Percentiles rank a stretch among this genome's conserved stretches.
phyloP scores from a whole-genome alignment of 2,888 invertebrate species.

The Habrosyne pyritoides region DNA sequence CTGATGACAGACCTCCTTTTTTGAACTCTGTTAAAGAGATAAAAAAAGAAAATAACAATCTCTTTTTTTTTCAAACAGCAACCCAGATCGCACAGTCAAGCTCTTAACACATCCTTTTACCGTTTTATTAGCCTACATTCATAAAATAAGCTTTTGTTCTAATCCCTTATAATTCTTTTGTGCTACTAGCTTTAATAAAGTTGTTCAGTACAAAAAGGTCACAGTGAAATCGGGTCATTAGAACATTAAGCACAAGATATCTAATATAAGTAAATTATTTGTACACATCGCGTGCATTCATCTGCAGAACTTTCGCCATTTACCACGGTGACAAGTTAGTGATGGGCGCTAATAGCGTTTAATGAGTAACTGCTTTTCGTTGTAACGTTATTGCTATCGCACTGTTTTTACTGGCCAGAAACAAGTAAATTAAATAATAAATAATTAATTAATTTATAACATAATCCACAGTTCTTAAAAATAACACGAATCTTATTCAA shows the following conservation, averaged over 20 bases:
- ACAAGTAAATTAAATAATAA: too few species aligned
- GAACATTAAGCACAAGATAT: conserved; percentile 11
- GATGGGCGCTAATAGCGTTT: not conserved
- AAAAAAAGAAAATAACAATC: too few species aligned
- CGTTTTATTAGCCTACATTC: not conserved
- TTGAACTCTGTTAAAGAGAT: too few species aligned
- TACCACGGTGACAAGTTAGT: conserved; percentile 27
- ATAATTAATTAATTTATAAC: too few species aligned
- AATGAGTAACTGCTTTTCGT: conserved; percentile 22
- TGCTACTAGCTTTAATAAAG: not conserved
- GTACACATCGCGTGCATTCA: conserved; percentile 24
- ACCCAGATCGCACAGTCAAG: too few species aligned
- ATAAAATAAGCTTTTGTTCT: not conserved
- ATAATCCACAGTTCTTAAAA: too few species aligned
- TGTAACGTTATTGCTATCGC: conserved; percentile 10
- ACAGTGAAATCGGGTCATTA: conserved; percentile 14
- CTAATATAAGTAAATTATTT: conserved; percentile 37
- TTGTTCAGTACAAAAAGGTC: conserved; percentile 13
- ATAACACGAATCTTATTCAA: too few species aligned
- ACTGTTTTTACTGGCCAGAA: too few species aligned
- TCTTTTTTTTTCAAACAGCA: too few species aligned
- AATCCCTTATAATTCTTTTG: not conserved
- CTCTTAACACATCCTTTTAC: too few species aligned
- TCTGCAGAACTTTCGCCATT: conserved; percentile 28
- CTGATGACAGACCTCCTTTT: too few species aligned